Evolutionary conservation across 2,797 vertebrate species (phyloP).

Genomic region (Sphaeramia orbicularis): DNA sequence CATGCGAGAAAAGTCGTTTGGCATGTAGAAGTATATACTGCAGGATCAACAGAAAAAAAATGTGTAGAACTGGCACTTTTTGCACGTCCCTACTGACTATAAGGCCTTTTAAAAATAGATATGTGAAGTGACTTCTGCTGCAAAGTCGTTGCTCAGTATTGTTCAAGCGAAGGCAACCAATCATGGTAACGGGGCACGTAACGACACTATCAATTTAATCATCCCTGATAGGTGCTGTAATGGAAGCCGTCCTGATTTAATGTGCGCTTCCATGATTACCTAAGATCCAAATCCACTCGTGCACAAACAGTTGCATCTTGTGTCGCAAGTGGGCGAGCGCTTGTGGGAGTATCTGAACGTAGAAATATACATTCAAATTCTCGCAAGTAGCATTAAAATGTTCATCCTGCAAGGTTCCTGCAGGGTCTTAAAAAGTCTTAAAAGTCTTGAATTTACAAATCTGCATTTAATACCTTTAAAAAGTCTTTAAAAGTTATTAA

Average conservation of each 20-base stretch:
- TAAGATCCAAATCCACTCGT: constrained; percentile 13
- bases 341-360: not conserved
- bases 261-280: constrained; percentile 24
- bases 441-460: too few species aligned
- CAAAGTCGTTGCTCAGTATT: constrained; percentile 21
- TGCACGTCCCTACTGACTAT: not conserved
- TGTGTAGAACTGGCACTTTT: constrained; percentile 2
- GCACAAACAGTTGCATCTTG: not conserved
- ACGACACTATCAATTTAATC: constrained; percentile 38
- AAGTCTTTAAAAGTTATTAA: too few species aligned
- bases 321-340: not conserved
- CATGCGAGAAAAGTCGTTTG: not conserved
- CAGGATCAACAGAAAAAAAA: constrained; percentile 3
- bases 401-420: too few species aligned
- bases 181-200: constrained; percentile 14
- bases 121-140: constrained; percentile 16
- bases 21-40: not conserved
- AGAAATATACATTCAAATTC: too few species aligned
- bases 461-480: too few species aligned
- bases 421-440: too few species aligned
- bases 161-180: not conserved
- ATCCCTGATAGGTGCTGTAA: constrained; percentile 18
- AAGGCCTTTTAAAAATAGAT: constrained; percentile 13
- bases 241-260: constrained; percentile 18
- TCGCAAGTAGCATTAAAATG: too few species aligned